Evolutionary conservation across 2,888 invertebrate genomes (phyloP).

Genomic region (Pseudanteris insignis): DNA sequence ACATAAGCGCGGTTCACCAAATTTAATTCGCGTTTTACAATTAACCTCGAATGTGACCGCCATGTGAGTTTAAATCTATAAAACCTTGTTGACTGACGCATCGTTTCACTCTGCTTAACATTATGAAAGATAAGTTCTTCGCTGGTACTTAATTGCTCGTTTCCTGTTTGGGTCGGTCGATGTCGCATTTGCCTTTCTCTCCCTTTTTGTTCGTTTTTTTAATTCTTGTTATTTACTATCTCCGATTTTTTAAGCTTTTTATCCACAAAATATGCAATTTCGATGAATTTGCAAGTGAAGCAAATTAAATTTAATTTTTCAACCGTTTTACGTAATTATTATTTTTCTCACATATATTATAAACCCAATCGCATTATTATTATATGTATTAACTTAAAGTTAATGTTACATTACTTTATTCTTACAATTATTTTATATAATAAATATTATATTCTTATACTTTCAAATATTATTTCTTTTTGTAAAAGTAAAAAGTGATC

Average conservation of each 20-base stretch:
- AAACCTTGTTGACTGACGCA: conserved; percentile 29
- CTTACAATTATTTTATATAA: too few species aligned
- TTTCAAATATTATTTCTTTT: too few species aligned
- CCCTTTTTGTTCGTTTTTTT: conserved; percentile 13
- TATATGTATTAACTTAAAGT: too few species aligned
- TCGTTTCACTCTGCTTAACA: conserved; percentile 33
- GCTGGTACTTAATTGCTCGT: conserved; percentile 62
- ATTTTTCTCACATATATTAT: too few species aligned
- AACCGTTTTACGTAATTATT: too few species aligned
- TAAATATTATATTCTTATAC: too few species aligned
- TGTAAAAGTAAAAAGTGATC: too few species aligned
- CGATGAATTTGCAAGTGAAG: too few species aligned
- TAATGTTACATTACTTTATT: too few species aligned
- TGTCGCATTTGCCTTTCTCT: conserved; percentile 20
- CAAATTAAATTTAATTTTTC: too few species aligned
- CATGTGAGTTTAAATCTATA: conserved; percentile 21
- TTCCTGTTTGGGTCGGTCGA: conserved; percentile 56
- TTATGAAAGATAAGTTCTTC: conserved; percentile 56
- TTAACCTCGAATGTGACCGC: conserved; percentile 42
- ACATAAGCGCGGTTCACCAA: conserved; percentile 31
- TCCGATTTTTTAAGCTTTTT: too few species aligned
- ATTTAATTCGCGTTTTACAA: conserved; percentile 39
- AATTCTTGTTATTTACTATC: conserved; percentile 14
- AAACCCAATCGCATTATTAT: conserved; percentile 4
- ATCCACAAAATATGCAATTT: too few species aligned